Evolutionary conservation across 1,140 invertebrate genomes (phyloP).

Genomic region (Cheumatopsyche charites): DNA sequence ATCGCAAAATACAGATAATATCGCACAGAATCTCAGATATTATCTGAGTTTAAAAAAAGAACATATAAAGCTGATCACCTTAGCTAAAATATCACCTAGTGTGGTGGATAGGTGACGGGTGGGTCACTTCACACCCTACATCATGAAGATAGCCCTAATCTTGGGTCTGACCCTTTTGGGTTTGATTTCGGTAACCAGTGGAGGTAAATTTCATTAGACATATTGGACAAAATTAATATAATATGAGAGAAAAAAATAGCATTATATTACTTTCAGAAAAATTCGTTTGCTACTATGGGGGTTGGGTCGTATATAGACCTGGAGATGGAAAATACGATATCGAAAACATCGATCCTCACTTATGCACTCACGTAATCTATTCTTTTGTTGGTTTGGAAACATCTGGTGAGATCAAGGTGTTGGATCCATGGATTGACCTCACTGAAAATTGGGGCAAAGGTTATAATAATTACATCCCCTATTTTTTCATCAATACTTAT

Average conservation of each 20-base stretch:
- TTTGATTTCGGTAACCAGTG: neutral
- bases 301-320: constrained; percentile 74
- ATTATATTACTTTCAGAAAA: constrained; percentile 54
- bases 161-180: neutral
- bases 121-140: neutral
- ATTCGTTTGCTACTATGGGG: constrained; percentile 74
- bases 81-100: neutral
- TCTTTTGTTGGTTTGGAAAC: constrained; percentile 69
- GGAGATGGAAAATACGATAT: constrained; percentile 70
- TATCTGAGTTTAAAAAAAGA: too few relatives aligned
- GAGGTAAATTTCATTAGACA: neutral
- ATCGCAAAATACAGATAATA: too few relatives aligned
- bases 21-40: too few relatives aligned
- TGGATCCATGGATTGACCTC: constrained; percentile 71
- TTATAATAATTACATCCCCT: constrained; percentile 42
- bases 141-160: neutral
- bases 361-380: constrained; percentile 79
- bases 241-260: too few relatives aligned
- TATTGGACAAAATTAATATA: too few relatives aligned
- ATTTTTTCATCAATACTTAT: neutral
- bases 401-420: constrained; percentile 57
- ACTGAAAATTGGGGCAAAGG: constrained; percentile 58
- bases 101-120: neutral
- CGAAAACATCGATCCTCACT: constrained; percentile 68
- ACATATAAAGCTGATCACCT: neutral